Base-by-base conservation (phyloP, 1,140 invertebrate species). In the Trinorchestia longiramus region DNA sequence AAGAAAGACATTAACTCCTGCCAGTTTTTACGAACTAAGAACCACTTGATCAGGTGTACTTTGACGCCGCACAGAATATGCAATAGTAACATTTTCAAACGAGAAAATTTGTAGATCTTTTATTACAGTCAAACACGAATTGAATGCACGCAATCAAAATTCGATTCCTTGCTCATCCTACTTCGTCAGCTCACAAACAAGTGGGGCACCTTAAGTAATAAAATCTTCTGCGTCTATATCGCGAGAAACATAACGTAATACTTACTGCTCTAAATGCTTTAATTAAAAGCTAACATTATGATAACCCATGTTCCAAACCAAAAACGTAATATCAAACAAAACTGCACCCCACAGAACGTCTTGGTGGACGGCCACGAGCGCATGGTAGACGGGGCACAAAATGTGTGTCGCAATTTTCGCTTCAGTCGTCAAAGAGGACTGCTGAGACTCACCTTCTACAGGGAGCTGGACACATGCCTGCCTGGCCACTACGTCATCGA, bases 401-500 rank as follows among this genome's bases (percentile, higher is more conserved):
- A 96, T 44, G n/a, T 57, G 6, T 96, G 95, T 44, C 62, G 41
- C 0, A 96, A 96, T 53, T 96, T 96, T 53, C 62, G 95, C 42
- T 96, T 43, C 44, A 45, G 95, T 41, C 47, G 47, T 28, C 87
- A 57, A n/a, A 44, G 43, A 28, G 95, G 44, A 0, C 47, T 96
- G 28, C 41, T 96, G 0, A 96, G 88, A 47, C 43, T 96, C 53
- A 96, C 95, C 40, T 96, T 96, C 57, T 95, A 88, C 47, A n/a
- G 62, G 42, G 57, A 77, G 43, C 57, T 96, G 45, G 92, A 95
- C 92, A 53, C 95, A 23, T 96, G 95, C 92, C 15, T 87, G 47
- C 94, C 57, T 0, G 62, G 40, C 0, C 96, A 96, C 87, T 96
- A 95, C 94, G 94, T 95, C 41, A 95, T 95, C 53, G 91, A 96